phyloP scores from a whole-genome alignment of 1,140 invertebrate genomes.

The Habropoda laboriosa region DNA sequence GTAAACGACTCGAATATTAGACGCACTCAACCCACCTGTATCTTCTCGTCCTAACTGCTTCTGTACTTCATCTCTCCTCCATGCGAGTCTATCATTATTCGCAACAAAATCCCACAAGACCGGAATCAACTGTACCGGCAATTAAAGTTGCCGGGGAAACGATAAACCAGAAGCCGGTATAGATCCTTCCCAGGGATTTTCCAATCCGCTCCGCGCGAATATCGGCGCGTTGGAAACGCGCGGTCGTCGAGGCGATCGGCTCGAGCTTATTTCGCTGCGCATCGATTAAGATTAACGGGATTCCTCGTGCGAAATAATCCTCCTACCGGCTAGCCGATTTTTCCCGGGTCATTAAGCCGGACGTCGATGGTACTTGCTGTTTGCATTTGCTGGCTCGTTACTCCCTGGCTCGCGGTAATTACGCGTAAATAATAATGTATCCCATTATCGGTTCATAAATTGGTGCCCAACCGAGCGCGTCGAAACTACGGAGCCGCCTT shows the following conservation, averaged over 20 bases:
- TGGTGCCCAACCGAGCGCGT: neutral
- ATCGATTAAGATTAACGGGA: conserved; percentile 60
- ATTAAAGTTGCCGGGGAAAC: neutral
- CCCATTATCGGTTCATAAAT: conserved; percentile 47
- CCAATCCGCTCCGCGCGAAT: neutral
- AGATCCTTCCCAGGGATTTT: conserved; percentile 4
- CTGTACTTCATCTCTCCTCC: too few species aligned
- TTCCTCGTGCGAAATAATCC: conserved; percentile 49
- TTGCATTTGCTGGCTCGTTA: conserved; percentile 21
- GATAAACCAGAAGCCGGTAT: conserved; percentile 11
- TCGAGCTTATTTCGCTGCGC: neutral
- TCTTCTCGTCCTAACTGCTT: too few species aligned
- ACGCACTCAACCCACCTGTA: too few species aligned
- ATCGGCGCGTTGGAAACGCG: neutral
- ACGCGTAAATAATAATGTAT: conserved; percentile 55
- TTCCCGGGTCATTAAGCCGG: conserved; percentile 48
- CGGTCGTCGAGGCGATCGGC: too few species aligned
- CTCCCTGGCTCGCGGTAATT: conserved; percentile 42
- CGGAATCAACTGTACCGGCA: neutral
- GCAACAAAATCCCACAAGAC: conserved; percentile 13
- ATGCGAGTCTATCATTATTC: neutral
- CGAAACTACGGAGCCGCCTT: conserved; percentile 14
- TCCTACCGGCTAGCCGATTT: conserved; percentile 20
- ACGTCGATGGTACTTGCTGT: conserved; percentile 21
- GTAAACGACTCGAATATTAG: too few species aligned